phyloP scores from a whole-genome alignment of 2,888 invertebrate genomes.

The Sialis lutaria region DNA sequence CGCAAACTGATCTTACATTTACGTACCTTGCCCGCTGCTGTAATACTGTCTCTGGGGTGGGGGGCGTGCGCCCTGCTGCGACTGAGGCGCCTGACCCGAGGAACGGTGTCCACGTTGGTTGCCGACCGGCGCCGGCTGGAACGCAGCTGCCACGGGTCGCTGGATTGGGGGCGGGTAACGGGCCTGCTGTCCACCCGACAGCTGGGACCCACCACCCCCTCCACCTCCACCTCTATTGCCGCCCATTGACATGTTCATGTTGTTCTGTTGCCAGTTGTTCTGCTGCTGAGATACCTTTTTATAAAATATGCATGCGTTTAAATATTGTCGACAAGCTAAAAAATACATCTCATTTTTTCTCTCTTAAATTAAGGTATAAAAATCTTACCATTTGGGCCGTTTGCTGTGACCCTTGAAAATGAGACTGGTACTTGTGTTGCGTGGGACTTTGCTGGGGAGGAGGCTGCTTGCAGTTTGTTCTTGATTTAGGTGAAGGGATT shows the following conservation, averaged over 20 bases:
- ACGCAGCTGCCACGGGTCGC: conserved; percentile 31
- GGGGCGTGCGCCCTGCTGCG: conserved; percentile 10
- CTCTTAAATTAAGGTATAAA: not conserved
- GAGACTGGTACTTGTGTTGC: conserved; percentile 33
- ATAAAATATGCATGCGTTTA: not conserved
- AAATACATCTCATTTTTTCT: not conserved
- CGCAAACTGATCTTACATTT: too few relatives aligned
- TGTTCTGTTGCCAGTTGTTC: conserved; percentile 4
- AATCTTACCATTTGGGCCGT: conserved; percentile 19
- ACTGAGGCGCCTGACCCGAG: conserved; percentile 24
- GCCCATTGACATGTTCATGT: conserved; percentile 4
- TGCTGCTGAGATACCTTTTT: conserved; percentile 14
- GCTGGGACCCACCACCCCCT: conserved; percentile 4
- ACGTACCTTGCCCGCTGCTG: conserved; percentile 14
- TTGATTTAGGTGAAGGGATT: conserved; percentile 38
- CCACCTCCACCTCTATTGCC: conserved; percentile 17
- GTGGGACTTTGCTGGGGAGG: conserved; percentile 36
- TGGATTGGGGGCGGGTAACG: conserved; percentile 34
- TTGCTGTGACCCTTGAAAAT: conserved; percentile 32
- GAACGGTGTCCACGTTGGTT: conserved; percentile 22
- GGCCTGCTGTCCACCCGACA: conserved; percentile 10
- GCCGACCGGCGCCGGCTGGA: conserved; percentile 26
- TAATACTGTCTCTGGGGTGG: conserved; percentile 11
- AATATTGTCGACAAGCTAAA: not conserved
- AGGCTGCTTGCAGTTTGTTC: conserved; percentile 31